Conservation (phyloP, 2,888 invertebrate genomes). For the Biston betularia region DNA sequence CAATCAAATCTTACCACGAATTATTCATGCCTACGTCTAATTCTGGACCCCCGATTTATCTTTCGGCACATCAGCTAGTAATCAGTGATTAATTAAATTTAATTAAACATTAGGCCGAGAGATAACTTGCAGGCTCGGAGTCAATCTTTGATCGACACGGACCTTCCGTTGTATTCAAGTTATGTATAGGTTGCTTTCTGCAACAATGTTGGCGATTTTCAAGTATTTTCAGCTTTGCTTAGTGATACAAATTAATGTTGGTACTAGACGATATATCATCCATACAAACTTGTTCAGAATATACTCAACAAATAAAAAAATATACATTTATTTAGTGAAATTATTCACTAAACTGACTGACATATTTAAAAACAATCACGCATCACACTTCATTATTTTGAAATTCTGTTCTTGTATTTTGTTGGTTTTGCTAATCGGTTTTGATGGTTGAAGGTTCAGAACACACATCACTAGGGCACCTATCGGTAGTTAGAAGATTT, state of each 20-base stretch:
- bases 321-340: too few species aligned
- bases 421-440: too few species aligned
- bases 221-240: not conserved
- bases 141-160: conserved; percentile 33
- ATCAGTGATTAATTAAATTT: conserved; percentile 39
- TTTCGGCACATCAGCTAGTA: conserved; percentile 25
- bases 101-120: conserved; percentile 34
- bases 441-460: too few species aligned
- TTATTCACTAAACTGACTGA: too few species aligned
- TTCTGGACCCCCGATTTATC: conserved; percentile 24
- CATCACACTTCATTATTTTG: too few species aligned
- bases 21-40: conserved; percentile 16
- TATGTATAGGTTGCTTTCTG: conserved; percentile 1
- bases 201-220: not conserved
- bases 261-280: too few species aligned
- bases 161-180: conserved; percentile 5
- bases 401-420: too few species aligned
- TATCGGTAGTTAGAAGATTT: too few species aligned
- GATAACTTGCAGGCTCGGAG: conserved; percentile 27
- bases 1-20: conserved; percentile 7
- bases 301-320: too few species aligned
- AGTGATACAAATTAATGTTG: not conserved
- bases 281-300: too few species aligned
- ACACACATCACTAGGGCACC: too few species aligned
- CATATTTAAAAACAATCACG: too few species aligned